A percentile compares a stretch with the other conserved stretches of the same genome.
phyloP scores from a whole-genome alignment of 2,888 invertebrate genomes.

The Perizoma flavofasciatum region DNA sequence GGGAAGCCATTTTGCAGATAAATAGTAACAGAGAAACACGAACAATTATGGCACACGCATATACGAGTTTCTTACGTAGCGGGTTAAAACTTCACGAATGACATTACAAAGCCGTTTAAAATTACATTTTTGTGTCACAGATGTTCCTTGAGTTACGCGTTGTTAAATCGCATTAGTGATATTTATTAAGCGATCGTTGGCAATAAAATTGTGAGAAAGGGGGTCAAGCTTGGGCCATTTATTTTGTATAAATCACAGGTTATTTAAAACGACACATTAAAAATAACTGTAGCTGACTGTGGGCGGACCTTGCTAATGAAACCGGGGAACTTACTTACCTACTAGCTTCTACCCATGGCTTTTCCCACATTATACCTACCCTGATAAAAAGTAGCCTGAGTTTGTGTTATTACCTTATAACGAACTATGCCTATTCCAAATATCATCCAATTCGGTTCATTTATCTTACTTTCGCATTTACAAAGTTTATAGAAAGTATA shows the following conservation, averaged over 20 bases:
- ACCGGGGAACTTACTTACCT: neutral
- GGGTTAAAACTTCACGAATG: too few species aligned
- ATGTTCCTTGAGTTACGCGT: constrained; percentile 62
- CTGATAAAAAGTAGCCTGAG: too few species aligned
- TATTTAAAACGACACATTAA: constrained; percentile 44
- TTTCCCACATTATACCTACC: neutral
- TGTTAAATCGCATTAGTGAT: constrained; percentile 53
- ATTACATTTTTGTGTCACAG: constrained; percentile 54
- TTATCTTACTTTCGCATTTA: too few species aligned
- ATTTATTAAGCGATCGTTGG: constrained; percentile 68
- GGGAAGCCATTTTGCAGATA: too few species aligned
- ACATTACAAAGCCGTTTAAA: constrained; percentile 24
- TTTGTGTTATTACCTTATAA: too few species aligned
- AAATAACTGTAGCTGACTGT: constrained; percentile 46
- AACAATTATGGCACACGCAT: too few species aligned
- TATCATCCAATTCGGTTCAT: too few species aligned
- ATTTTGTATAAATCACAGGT: constrained; percentile 57
- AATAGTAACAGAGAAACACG: too few species aligned
- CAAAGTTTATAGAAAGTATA: too few species aligned
- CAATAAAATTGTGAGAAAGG: constrained; percentile 68
- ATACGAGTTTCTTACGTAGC: too few species aligned
- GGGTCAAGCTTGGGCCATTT: constrained; percentile 62
- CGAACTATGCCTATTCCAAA: too few species aligned
- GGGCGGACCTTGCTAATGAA: constrained; percentile 28
- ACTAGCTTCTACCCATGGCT: too few species aligned